Percentiles rank a stretch among this genome's conserved stretches.
These are phyloP conservation scores for Rhegmatorhina hoffmannsi DNA, from an alignment of 2,113 vertebrate genomes.

Conservation along the genomic window DNA sequence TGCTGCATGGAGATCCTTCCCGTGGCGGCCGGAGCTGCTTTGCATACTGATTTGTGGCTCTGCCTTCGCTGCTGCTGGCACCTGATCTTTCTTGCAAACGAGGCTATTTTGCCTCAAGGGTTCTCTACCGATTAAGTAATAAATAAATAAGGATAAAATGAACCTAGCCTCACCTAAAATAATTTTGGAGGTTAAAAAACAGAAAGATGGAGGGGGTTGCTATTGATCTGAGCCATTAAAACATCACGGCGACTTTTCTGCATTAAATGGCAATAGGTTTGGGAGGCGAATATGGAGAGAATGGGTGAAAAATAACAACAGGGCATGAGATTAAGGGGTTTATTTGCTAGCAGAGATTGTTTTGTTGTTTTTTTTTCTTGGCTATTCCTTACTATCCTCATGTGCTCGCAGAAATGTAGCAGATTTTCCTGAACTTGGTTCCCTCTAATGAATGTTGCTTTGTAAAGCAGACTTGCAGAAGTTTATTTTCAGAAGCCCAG, in stretches of 20 bases:
- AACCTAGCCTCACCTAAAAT: conserved; percentile 46
- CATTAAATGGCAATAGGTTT: background rate
- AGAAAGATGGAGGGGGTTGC: background rate
- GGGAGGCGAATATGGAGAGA: background rate
- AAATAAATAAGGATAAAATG: conserved; percentile 57
- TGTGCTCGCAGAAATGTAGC: background rate
- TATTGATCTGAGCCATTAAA: conserved; percentile 42
- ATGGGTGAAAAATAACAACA: conserved; percentile 2
- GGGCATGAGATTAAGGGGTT: background rate
- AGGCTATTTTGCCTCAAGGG: conserved; percentile 45
- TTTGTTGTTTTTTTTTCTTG: background rate
- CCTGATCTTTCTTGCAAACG: conserved; percentile 62
- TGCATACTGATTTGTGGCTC: conserved; percentile 54
- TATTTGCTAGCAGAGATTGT: background rate
- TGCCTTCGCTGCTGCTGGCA: conserved; percentile 19
- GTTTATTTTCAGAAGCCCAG: conserved; percentile 75
- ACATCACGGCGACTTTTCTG: background rate
- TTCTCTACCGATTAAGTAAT: conserved; percentile 54
- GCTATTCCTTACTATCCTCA: background rate
- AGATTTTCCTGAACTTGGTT: background rate
- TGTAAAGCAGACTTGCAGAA: background rate
- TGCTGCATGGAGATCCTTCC: background rate
- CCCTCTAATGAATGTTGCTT: background rate
- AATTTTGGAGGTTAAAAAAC: conserved; percentile 55
- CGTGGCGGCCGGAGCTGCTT: background rate